A percentile compares a stretch with the other conserved stretches of the same genome.
phyloP scores from a whole-genome alignment of 2,113 vertebrate species.

The Sterrhoptilus dennistouni region DNA sequence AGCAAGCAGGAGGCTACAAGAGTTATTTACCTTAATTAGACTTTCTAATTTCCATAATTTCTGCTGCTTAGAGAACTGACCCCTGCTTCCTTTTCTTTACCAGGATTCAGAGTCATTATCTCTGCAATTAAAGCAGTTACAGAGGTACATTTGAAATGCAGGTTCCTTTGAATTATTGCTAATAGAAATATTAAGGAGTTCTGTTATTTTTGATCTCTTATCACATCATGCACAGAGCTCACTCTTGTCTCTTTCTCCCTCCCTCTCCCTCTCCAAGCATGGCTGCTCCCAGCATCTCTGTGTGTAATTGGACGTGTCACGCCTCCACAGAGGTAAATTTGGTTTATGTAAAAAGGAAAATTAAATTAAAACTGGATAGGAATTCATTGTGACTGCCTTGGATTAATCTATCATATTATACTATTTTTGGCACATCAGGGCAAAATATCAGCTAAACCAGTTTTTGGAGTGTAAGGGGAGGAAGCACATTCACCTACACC shows the following conservation, averaged over 20 bases:
- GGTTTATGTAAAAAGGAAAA: conserved; percentile 74
- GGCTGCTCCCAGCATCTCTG: background rate
- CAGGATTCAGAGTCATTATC: conserved; percentile 31
- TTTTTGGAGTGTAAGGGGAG: background rate
- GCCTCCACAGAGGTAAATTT: conserved; percentile 69
- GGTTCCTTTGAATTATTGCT: conserved; percentile 44
- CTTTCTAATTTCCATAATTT: conserved; percentile 32
- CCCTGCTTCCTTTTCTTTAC: background rate
- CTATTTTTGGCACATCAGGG: conserved; percentile 20
- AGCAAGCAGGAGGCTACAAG: background rate
- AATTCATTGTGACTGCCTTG: conserved; percentile 64
- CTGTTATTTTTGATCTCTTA: conserved; percentile 67
- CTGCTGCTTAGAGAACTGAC: background rate
- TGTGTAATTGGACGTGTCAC: conserved; percentile 71
- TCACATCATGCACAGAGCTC: background rate
- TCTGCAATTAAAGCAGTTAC: conserved; percentile 60
- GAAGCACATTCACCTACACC: background rate
- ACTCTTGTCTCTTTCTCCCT: background rate
- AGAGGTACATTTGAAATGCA: conserved; percentile 17
- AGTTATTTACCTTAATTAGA: conserved; percentile 7
- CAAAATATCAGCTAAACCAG: conserved; percentile 33
- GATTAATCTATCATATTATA: conserved; percentile 68
- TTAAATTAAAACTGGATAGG: conserved; percentile 72
- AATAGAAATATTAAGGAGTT: conserved; percentile 17
- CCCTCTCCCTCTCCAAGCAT: background rate